Conservation (phyloP, 64 coral and sea anemone species). For the Montipora sp. region DNA sequence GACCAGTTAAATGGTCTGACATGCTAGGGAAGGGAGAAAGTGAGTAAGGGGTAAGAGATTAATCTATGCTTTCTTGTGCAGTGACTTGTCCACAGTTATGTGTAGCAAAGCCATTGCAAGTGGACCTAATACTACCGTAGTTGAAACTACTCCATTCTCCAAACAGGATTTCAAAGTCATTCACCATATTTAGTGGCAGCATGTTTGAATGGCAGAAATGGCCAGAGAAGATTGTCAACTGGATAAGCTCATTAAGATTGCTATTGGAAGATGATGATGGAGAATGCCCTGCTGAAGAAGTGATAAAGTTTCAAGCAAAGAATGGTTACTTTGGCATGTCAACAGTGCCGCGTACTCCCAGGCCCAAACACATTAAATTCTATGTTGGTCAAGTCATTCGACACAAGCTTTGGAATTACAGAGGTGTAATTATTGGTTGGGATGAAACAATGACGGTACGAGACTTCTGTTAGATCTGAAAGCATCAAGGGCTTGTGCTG, state of each 20-base stretch:
- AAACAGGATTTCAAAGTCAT: conserved; percentile 46
- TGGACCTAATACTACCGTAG: neutral
- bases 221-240: conserved; percentile 59
- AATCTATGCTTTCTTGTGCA: too few species aligned
- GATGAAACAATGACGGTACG: conserved; percentile 91
- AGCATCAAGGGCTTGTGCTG: too few species aligned
- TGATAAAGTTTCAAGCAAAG: conserved; percentile 76
- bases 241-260: conserved; percentile 53
- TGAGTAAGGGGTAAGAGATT: too few species aligned
- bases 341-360: conserved; percentile 63
- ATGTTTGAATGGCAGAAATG: conserved; percentile 75
- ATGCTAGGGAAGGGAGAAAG: too few species aligned
- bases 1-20: too few species aligned
- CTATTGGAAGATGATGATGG: conserved; percentile 69
- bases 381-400: conserved; percentile 92
- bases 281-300: conserved; percentile 91
- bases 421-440: conserved; percentile 97
- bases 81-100: too few species aligned
- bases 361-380: conserved; percentile 80
- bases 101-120: too few species aligned
- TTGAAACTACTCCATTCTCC: neutral
- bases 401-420: conserved; percentile 89
- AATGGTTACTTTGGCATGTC: conserved; percentile 85
- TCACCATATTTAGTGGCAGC: conserved; percentile 61
- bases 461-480: neutral